These are phyloP conservation scores for Anthopleura xanthogrammica DNA, from an alignment of 92 coral and sea anemone species.

Conservation along the genomic window DNA sequence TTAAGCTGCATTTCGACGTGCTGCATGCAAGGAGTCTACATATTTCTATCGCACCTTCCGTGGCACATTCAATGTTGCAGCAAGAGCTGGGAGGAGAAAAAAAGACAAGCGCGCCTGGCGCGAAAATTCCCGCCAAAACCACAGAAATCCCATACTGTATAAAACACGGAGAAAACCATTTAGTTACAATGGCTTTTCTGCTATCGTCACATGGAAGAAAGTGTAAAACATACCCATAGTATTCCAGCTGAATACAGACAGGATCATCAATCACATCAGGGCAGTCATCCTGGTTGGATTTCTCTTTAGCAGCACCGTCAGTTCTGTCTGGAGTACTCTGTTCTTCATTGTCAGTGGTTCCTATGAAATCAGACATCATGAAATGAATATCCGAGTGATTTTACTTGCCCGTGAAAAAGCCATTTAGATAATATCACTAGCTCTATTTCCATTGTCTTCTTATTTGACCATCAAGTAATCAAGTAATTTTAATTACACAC, in stretches of 20 bases:
- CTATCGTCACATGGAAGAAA: not conserved
- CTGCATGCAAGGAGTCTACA: too few relatives aligned
- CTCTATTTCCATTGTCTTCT: too few relatives aligned
- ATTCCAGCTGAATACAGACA: constrained; percentile 65
- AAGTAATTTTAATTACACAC: too few relatives aligned
- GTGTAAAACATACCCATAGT: constrained; percentile 52
- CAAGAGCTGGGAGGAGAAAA: too few relatives aligned
- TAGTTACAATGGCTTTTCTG: too few relatives aligned
- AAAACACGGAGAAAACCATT: not conserved
- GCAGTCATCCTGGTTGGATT: constrained; percentile 5
- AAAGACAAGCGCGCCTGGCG: not conserved
- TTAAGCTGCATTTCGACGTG: too few relatives aligned
- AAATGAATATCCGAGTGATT: too few relatives aligned
- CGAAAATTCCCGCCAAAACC: not conserved
- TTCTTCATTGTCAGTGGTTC: not conserved
- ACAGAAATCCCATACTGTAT: not conserved
- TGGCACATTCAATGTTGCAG: too few relatives aligned
- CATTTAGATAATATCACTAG: too few relatives aligned
- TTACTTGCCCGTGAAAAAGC: too few relatives aligned
- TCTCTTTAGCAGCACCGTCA: constrained; percentile 10
- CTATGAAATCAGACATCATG: not conserved
- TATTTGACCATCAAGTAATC: too few relatives aligned
- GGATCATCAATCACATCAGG: constrained; percentile 63
- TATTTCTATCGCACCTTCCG: too few relatives aligned
- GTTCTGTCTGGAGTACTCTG: constrained; percentile 14